Evolutionary conservation across 1,140 invertebrate species (phyloP).

Genomic region (Geopemphigus sp.): DNA sequence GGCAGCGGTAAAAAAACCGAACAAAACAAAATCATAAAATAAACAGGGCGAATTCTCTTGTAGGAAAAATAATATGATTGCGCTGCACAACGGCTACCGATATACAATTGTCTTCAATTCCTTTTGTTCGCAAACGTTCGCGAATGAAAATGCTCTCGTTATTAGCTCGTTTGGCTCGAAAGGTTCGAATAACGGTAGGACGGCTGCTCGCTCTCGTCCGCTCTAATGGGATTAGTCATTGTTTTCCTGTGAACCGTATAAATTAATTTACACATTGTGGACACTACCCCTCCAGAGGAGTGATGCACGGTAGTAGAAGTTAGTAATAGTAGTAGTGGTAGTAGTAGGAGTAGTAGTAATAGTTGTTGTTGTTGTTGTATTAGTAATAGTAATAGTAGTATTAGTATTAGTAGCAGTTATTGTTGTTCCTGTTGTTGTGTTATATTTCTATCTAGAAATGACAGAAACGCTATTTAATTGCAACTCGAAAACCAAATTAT

Average conservation of each 20-base stretch:
- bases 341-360: neutral
- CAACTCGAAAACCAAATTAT: neutral
- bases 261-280: constrained; percentile 35
- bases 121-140: neutral
- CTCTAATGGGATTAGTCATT: constrained; percentile 39
- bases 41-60: neutral
- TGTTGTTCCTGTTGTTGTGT: no score
- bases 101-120: constrained; percentile 28
- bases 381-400: neutral
- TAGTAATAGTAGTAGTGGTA: no score
- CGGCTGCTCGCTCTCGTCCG: constrained; percentile 28
- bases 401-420: neutral
- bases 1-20: neutral
- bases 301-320: no score
- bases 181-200: constrained; percentile 23
- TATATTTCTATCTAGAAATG: neutral
- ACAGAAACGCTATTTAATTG: constrained; percentile 25
- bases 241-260: constrained; percentile 37
- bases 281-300: neutral
- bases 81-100: neutral
- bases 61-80: neutral
- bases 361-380: no score
- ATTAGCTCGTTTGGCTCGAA: constrained; percentile 39
- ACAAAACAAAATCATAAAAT: neutral
- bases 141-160: constrained; percentile 31